phyloP scores from a whole-genome alignment of 2,888 invertebrate species.

The Rhodophaea formosa region DNA sequence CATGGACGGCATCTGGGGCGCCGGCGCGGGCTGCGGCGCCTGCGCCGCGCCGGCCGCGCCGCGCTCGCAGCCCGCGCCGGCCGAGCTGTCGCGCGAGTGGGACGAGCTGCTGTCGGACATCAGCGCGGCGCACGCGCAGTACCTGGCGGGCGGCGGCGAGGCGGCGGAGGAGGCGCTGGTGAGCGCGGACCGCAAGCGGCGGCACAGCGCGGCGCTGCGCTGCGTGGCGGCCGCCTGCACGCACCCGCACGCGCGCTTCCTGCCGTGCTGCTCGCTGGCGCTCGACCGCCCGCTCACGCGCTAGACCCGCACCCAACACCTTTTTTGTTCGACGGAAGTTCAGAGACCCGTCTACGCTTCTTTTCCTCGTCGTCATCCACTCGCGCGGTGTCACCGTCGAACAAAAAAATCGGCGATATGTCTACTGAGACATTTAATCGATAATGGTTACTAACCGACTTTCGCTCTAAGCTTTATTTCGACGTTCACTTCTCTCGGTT shows the following conservation, averaged over 20 bases:
- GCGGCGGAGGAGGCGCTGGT: conserved; percentile 33
- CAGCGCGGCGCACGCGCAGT: conserved; percentile 77
- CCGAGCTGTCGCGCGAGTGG: conserved; percentile 81
- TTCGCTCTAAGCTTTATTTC: conserved; percentile 7
- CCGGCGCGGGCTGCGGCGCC: conserved; percentile 52
- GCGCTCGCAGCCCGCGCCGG: conserved; percentile 38
- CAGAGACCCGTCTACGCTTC: neutral
- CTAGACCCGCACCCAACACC: conserved; percentile 35
- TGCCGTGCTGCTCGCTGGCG: conserved; percentile 68
- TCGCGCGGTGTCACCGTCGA: conserved; percentile 1
- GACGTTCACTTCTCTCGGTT: neutral
- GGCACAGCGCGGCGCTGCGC: conserved; percentile 74
- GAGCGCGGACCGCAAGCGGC: conserved; percentile 73
- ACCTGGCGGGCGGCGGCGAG: conserved; percentile 54
- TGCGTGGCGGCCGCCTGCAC: conserved; percentile 44
- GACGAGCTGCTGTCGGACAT: conserved; percentile 83
- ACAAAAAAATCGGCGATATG: conserved; percentile 2
- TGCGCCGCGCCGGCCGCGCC: conserved; percentile 39
- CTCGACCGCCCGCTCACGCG: conserved; percentile 74
- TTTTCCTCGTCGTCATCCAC: neutral
- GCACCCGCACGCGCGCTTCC: conserved; percentile 76
- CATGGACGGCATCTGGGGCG: conserved; percentile 50
- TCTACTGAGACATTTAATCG: conserved; percentile 13
- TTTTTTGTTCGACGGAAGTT: conserved; percentile 4
- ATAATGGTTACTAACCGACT: neutral